These are phyloP conservation scores for Camelus dromedarius DNA, from an alignment of 2,113 vertebrate genomes.

Conservation along the genomic window DNA sequence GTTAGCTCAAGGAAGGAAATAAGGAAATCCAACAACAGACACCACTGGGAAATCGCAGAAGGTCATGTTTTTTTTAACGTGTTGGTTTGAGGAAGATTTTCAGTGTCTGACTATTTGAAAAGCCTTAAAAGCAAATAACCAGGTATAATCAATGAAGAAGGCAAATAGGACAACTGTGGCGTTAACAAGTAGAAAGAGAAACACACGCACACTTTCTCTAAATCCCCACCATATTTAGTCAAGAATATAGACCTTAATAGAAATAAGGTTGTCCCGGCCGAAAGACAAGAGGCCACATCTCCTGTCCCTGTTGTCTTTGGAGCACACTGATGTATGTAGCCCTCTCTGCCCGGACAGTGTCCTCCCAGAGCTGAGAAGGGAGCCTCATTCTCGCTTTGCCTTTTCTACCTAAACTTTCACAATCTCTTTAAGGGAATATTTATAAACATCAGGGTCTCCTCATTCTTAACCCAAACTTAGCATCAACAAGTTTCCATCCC, in stretches of 20 bases:
- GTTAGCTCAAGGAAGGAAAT: not conserved
- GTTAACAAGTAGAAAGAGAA: not conserved
- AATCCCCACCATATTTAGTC: not conserved
- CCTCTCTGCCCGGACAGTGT: not conserved
- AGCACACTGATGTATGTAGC: rapidly evolving
- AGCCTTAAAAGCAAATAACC: constrained; percentile 8
- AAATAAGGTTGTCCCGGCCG: not conserved
- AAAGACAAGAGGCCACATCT: not conserved
- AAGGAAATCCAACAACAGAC: not conserved
- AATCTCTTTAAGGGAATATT: not conserved
- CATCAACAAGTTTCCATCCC: not conserved
- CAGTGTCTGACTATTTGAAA: not conserved
- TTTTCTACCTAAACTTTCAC: not conserved
- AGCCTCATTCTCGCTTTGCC: not conserved
- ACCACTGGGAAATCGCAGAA: not conserved
- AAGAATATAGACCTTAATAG: not conserved
- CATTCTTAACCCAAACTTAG: not conserved
- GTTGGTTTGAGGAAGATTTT: not conserved
- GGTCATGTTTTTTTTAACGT: not conserved
- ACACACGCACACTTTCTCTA: not conserved
- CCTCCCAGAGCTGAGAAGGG: not conserved
- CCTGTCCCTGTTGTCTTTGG: rapidly evolving
- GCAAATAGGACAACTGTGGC: not conserved
- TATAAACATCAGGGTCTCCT: not conserved
- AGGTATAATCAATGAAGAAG: not conserved